Conservation (phyloP, 2,113 vertebrate species). For the Catharus minimus region DNA sequence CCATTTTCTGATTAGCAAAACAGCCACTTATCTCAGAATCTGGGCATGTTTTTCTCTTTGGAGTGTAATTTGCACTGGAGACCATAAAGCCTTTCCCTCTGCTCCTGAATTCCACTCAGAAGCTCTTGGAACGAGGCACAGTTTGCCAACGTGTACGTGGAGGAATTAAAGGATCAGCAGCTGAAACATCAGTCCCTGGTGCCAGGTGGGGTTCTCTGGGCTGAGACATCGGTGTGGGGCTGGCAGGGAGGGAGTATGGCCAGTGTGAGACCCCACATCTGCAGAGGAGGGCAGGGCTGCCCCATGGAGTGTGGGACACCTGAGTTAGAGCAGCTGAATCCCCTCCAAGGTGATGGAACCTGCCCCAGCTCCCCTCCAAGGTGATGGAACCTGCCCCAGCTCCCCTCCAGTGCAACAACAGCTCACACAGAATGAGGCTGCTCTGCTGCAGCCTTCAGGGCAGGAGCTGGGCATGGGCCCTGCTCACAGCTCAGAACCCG, state of each 20-base stretch:
- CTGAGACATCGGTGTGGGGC: rapidly evolving
- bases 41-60: background rate
- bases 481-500: background rate
- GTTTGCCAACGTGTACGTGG: background rate
- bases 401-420: background rate
- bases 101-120: background rate
- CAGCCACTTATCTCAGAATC: background rate
- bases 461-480: background rate
- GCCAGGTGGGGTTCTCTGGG: background rate
- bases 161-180: background rate
- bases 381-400: background rate
- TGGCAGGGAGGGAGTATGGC: background rate
- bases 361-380: background rate
- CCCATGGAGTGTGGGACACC: rapidly evolving
- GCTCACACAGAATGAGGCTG: background rate
- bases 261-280: background rate
- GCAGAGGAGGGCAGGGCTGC: background rate
- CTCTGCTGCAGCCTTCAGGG: background rate
- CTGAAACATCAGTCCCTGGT: background rate
- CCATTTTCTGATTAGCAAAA: background rate
- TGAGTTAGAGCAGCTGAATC: background rate
- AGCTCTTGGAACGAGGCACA: rapidly evolving
- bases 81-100: background rate
- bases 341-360: background rate
- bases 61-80: background rate